Evolutionary conservation across 2,797 vertebrate genomes (phyloP).

Genomic region (Schizopygopsis pylzovi): DNA sequence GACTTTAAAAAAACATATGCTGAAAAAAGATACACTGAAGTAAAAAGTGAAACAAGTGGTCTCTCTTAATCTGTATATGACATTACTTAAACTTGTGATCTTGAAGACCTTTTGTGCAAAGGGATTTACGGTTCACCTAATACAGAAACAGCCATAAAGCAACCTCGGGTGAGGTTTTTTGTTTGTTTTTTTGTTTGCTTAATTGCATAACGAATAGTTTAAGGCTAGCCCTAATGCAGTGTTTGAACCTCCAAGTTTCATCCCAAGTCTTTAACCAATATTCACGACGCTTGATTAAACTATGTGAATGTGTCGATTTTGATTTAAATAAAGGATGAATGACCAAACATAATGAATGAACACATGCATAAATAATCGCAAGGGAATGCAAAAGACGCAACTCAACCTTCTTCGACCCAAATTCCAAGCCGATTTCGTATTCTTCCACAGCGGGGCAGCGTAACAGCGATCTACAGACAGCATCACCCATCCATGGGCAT

Average conservation of each 20-base stretch:
- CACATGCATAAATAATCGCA: constrained; percentile 53
- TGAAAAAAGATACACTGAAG: not conserved
- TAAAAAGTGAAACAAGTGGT: not conserved
- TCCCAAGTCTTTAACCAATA: not conserved
- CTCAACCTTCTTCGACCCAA: not conserved
- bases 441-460: constrained; percentile 70
- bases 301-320: not conserved
- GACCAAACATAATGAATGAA: constrained; percentile 67
- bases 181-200: not conserved
- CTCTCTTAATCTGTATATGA: not conserved
- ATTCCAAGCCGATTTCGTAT: constrained; percentile 39
- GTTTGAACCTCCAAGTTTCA: not conserved
- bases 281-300: not conserved
- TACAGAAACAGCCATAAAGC: not conserved
- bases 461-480: constrained; percentile 47
- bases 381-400: constrained; percentile 67
- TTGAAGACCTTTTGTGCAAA: not conserved
- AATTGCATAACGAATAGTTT: not conserved
- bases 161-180: not conserved
- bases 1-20: not conserved
- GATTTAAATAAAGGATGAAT: not conserved
- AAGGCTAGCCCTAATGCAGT: not conserved
- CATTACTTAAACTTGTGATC: not conserved
- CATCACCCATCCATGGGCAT: constrained; percentile 20
- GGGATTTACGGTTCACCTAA: not conserved